Conservation (phyloP, 2,888 invertebrate species). For the Parasteatoda lunata region DNA sequence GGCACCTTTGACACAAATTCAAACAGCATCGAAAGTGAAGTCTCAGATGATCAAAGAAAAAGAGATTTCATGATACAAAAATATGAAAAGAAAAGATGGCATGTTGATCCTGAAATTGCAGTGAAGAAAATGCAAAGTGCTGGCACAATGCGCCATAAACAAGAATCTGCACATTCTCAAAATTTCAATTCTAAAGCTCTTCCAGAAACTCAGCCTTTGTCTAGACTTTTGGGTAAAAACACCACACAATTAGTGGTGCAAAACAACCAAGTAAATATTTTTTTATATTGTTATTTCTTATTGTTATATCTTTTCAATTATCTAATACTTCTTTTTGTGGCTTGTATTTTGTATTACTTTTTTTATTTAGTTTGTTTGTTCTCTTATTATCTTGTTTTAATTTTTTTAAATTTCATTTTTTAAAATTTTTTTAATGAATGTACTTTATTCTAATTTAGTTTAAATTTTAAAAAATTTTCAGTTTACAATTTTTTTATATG, state of each 20-base stretch:
- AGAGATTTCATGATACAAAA: conserved; percentile 95
- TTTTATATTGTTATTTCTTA: conserved; percentile 63
- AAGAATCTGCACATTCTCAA: conserved; percentile 35
- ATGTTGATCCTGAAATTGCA: conserved; percentile 76
- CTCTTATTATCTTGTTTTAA: neutral
- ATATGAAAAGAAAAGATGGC: conserved; percentile 89
- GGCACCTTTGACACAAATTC: conserved; percentile 83
- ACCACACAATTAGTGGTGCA: conserved; percentile 72
- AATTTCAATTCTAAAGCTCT: conserved; percentile 26
- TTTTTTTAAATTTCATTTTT: too few species aligned
- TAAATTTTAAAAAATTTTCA: too few species aligned
- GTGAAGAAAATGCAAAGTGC: conserved; percentile 73
- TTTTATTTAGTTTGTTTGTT: neutral
- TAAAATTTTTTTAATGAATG: too few species aligned
- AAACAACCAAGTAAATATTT: conserved; percentile 71
- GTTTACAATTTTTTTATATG: too few species aligned
- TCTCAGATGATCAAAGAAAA: conserved; percentile 90
- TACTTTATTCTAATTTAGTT: too few species aligned
- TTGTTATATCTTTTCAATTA: neutral
- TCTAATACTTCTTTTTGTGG: neutral
- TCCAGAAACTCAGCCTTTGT: conserved; percentile 74
- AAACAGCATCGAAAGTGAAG: conserved; percentile 78
- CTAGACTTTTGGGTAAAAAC: conserved; percentile 74
- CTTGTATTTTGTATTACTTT: neutral
- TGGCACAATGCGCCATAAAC: conserved; percentile 42